Evolutionary conservation across 1,140 invertebrate species (phyloP), one percentile per base, ranked within the genome.

Genomic region (Papilio polytes): DNA sequence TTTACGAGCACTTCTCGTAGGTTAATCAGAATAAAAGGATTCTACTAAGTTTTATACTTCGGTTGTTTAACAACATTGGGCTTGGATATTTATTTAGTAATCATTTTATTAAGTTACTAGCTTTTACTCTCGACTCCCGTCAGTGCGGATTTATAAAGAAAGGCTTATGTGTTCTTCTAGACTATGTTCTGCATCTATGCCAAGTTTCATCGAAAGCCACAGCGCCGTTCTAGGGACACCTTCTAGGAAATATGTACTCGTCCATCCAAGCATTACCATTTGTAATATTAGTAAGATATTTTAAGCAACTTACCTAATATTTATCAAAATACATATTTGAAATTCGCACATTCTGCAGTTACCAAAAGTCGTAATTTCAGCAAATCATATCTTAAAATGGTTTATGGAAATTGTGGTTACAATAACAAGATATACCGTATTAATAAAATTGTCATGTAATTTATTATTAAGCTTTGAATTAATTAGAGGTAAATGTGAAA

Each of bases 401-500:
- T 2, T 13, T 15, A 48, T 48, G 2, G 46, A 12, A 48, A 0
- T 15, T 48, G 2, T 13, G 46, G 46, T 12, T 15, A 48, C 46
- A 48, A 15, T 15, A 20, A 8, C 53, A 20, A n/a, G n/a, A n/a
- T n/a, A n/a, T n/a, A 56, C 53, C 7, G 4, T n/a, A 56, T 56
- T 9, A 12, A 63, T 26, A 63, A 63, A 22, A 63, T 26, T 13
- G 20, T 3, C 26, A 26, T 22, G 26, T 18, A 12, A 66, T 15
- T 31, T 66, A 13, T 31, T 36, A 26, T 6, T 66, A 66, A 31
- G 63, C 3, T 31, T 66, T 22, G 20, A 59, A 66, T 36, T 31
- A 66, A 66, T 66, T 66, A 66, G 22, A 66, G 13, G 22, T 66
- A 66, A 66, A 66, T 66, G 63, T 66, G 22, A 66, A 12, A 31